phyloP scores from a whole-genome alignment of 2,113 vertebrate genomes.

The Zosterops lateralis region DNA sequence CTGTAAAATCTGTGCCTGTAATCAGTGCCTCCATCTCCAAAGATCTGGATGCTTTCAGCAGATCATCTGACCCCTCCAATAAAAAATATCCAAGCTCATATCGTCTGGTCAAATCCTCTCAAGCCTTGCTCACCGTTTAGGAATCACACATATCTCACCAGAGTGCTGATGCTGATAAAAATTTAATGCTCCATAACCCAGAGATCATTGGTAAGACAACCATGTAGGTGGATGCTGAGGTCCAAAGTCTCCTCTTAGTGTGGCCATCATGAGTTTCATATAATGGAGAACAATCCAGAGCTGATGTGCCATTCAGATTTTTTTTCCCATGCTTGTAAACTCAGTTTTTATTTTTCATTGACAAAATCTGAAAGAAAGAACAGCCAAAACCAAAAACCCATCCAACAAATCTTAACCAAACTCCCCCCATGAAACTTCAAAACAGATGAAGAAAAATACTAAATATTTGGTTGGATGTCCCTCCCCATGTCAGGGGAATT shows the following conservation, averaged over 20 bases:
- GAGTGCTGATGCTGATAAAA: not conserved
- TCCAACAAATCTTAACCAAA: fast-evolving
- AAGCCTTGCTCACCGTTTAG: not conserved
- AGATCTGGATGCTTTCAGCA: not conserved
- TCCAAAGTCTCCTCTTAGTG: not conserved
- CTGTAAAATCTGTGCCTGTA: not conserved
- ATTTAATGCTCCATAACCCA: not conserved
- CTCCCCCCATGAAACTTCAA: not conserved
- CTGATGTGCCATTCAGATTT: not conserved
- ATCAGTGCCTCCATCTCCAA: not conserved
- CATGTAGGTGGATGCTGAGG: not conserved
- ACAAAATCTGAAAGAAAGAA: not conserved
- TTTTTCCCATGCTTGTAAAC: fast-evolving
- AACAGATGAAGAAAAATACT: not conserved
- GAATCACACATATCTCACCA: not conserved
- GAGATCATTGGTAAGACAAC: not conserved
- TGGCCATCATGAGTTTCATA: not conserved
- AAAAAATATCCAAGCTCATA: conserved; percentile 21
- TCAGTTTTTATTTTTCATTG: not conserved
- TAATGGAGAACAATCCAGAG: not conserved
- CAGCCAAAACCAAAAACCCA: fast-evolving
- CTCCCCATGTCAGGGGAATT: not conserved
- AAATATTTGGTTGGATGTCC: not conserved
- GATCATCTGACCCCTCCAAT: not conserved
- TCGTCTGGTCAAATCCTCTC: conserved; percentile 36